Evolutionary conservation across 2,113 vertebrate species (phyloP), one percentile per base, ranked within the genome.

Genomic region (Actenoides hombroni): DNA sequence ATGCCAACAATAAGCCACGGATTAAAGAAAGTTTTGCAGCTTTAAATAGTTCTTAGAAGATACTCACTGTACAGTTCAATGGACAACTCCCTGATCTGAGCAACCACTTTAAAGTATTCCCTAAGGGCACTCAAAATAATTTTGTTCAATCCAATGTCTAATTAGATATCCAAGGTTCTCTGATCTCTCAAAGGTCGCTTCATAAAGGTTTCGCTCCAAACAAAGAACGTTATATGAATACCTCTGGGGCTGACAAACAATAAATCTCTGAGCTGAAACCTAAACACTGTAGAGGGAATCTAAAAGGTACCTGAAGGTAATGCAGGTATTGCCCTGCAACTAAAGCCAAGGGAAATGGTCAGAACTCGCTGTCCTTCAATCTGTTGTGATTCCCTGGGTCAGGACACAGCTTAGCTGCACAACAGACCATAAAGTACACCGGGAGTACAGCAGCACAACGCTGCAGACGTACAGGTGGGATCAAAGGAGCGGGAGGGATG

Each of bases 51-150:
- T 79, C 78, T 82, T 28, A 46, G 59, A 40, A 90, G 70, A 95
- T 93, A 82, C 44, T 89, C 74, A 8, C 57, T 46, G 46, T 83
- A 77, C 64, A 90, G 80, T 86, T 97, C 93, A 95, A 88, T 94
- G 94, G 94, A 91, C 94, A 96, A 96, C 82, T 95, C 96, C 93
- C 84, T 56, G 81, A 94, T 94, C 87, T 96, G 79, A 96, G 56
- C 68, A 93, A 96, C 88, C 94, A 97, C 96, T 97, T 97, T 82
- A 95, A 97, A 97, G 97, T 64, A 79, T 70, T 56, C 81, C 97
- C 93, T 56, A 44, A 76, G 54, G 96, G 86, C 89, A 95, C 81
- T 83, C 73, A 95, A 93, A 96, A 96, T 63, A 96, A 95, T 93
- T 96, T 76, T 91, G 73, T 60, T 94, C 90, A 92, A 90, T 87